Conservation (phyloP, 2,113 vertebrate genomes). For the Seriola quinqueradiata region DNA sequence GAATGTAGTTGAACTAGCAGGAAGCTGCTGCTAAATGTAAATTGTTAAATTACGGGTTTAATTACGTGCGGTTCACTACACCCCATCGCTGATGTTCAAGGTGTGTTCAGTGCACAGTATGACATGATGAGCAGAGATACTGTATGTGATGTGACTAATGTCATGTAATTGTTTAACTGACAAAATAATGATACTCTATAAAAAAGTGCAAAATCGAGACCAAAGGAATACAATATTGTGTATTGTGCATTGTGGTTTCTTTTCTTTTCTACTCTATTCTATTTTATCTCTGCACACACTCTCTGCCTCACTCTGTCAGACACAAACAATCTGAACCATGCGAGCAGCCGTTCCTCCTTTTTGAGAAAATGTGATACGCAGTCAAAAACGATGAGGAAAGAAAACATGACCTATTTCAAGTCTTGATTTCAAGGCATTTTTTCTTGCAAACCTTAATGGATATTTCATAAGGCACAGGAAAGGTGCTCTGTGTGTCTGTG, state of each 20-base stretch:
- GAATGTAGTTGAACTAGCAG: no score
- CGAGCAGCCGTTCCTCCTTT: slow-evolving; percentile 24
- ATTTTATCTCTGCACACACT: not conserved
- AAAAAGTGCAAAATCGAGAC: not conserved
- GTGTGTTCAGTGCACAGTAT: not conserved
- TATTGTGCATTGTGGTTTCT: not conserved
- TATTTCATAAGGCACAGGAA: slow-evolving; percentile 60
- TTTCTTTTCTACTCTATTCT: not conserved
- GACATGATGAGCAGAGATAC: not conserved
- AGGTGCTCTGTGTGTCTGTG: slow-evolving; percentile 13
- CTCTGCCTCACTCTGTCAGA: not conserved
- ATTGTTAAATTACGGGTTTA: no score
- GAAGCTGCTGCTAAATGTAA: no score
- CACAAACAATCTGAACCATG: slow-evolving; percentile 24
- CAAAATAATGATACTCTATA: not conserved
- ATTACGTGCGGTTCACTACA: no score
- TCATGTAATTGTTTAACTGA: not conserved
- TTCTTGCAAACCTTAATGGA: slow-evolving; percentile 49
- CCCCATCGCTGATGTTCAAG: no score
- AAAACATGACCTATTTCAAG: slow-evolving; percentile 65
- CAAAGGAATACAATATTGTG: not conserved
- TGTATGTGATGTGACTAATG: not conserved
- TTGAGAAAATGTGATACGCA: slow-evolving; percentile 48
- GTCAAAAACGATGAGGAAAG: slow-evolving; percentile 48
- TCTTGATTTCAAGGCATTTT: slow-evolving; percentile 48